These are phyloP conservation scores for Thalassarche chlororhynchos DNA, from an alignment of 2,113 vertebrate genomes.

Conservation along the genomic window DNA sequence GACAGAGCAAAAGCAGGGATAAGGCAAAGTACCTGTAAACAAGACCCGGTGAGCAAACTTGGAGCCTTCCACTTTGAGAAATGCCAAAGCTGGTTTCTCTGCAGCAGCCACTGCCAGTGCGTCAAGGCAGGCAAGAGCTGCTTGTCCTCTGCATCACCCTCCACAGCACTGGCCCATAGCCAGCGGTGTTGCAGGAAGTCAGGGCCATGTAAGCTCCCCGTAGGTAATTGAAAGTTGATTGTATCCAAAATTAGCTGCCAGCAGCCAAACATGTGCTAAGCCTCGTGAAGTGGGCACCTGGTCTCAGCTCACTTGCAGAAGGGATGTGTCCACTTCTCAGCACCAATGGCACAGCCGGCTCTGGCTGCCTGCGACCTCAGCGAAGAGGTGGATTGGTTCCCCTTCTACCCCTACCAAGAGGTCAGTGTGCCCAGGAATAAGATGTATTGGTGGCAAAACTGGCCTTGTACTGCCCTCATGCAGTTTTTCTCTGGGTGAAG, in stretches of 20 bases:
- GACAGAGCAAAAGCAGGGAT: not conserved
- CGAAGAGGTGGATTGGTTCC: not conserved
- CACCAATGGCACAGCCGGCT: not conserved
- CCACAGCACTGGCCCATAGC: fast-evolving
- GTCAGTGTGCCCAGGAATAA: not conserved
- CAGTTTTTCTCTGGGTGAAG: not conserved
- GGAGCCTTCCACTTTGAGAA: not conserved
- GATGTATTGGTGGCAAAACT: not conserved
- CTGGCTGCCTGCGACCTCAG: not conserved
- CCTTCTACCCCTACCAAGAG: not conserved
- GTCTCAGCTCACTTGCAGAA: not conserved
- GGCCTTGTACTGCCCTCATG: not conserved
- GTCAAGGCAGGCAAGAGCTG: not conserved
- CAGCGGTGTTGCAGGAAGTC: not conserved
- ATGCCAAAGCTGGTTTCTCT: not conserved
- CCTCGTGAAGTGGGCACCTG: too few relatives aligned
- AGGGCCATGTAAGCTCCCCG: not conserved
- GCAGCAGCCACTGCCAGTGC: not conserved
- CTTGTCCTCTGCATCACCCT: not conserved
- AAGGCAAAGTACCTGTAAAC: not conserved
- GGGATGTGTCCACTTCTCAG: not conserved
- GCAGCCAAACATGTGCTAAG: not conserved
- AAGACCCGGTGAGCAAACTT: not conserved
- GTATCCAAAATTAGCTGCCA: not conserved
- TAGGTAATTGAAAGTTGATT: not conserved